Base-by-base conservation (phyloP, 2,113 vertebrate genomes). In the Lichenostomus cassidix region DNA sequence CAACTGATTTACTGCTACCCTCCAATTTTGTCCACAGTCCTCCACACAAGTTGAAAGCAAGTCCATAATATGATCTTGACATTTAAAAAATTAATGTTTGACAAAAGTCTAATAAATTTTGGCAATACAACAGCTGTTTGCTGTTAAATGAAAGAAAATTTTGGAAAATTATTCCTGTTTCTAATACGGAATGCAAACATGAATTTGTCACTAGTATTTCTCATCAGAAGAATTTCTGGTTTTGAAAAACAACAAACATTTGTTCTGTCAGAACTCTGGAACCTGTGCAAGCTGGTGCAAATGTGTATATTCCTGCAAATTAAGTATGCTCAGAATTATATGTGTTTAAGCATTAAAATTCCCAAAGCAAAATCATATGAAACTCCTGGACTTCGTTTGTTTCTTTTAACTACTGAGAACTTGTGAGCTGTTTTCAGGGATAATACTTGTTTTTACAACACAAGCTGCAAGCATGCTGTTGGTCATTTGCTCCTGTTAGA, bases 371-470 rank as follows among this genome's bases (percentile, higher is more conserved):
- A 5, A 39, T 4, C 67, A 5, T 11, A 64, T 9, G 50, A 80
- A 62, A 69, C 25, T 24, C 47, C 5, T 8, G 0, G 0, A 39
- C 20, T 15, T 35, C 18, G 15, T 33, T 52, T 56, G 19, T 25
- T 70, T 65, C 44, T 39, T 55, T 55, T 37, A 68, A 37, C 35
- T 28, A 29, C 58, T 37, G 20, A 52, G 8, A 81, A 75, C 1
- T 2, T 17, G 4, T 28, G n/a, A 90, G 24, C 23, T 47, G 28
- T 64, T 85, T 55, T 49, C 63, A 90, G 29, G 21, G 27, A 31
- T 44, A 42, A 49, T 50, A 79, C 8, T 63, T 44, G 17, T 8
- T 87, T 87, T 56, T 46, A 60, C 41, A 85, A 47, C 21, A 85
- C 22, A 25, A 53, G 20, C 19, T 65, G 14, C 31, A 81, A 80